These are phyloP conservation scores for Cecropterus lyciades DNA, from an alignment of 1,140 invertebrate species.

Conservation along the genomic window DNA sequence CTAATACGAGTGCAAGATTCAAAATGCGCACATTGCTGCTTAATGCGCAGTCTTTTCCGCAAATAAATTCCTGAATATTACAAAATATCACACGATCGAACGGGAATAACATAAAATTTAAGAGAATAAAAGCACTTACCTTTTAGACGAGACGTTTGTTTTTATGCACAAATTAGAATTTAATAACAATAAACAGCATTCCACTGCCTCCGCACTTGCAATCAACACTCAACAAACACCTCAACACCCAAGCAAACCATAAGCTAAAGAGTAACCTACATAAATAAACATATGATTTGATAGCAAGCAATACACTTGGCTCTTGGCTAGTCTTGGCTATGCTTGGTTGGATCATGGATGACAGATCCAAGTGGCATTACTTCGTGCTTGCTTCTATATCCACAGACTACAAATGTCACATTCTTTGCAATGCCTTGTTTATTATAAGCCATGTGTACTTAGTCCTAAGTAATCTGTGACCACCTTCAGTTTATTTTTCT, in stretches of 20 bases:
- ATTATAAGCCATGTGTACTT: too few species aligned
- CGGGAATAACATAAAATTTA: slow-evolving; percentile 4
- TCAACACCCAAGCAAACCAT: slow-evolving; percentile 79
- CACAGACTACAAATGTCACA: too few species aligned
- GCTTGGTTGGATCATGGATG: slow-evolving; percentile 8
- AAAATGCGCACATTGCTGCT: slow-evolving; percentile 64
- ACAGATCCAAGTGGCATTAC: slow-evolving; percentile 10
- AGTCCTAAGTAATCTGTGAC: too few species aligned
- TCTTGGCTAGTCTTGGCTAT: slow-evolving; percentile 40
- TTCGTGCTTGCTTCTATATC: too few species aligned
- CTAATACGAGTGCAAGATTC: slow-evolving; percentile 50
- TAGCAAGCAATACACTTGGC: slow-evolving; percentile 44
- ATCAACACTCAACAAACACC: slow-evolving; percentile 81
- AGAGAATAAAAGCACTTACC: slow-evolving; percentile 55
- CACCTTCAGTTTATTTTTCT: too few species aligned
- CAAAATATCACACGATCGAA: slow-evolving; percentile 20
- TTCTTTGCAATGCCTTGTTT: too few species aligned
- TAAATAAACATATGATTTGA: slow-evolving; percentile 82
- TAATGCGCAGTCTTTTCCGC: slow-evolving; percentile 45
- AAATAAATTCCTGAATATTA: slow-evolving; percentile 32
- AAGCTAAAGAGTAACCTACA: slow-evolving; percentile 78
- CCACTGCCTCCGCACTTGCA: slow-evolving; percentile 72
- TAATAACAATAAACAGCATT: slow-evolving; percentile 79
- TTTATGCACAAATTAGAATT: slow-evolving; percentile 67
- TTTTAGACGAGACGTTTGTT: slow-evolving; percentile 57